These are phyloP conservation scores for Sebastes nivosus DNA, from an alignment of 2,797 vertebrate genomes.

Conservation along the genomic window DNA sequence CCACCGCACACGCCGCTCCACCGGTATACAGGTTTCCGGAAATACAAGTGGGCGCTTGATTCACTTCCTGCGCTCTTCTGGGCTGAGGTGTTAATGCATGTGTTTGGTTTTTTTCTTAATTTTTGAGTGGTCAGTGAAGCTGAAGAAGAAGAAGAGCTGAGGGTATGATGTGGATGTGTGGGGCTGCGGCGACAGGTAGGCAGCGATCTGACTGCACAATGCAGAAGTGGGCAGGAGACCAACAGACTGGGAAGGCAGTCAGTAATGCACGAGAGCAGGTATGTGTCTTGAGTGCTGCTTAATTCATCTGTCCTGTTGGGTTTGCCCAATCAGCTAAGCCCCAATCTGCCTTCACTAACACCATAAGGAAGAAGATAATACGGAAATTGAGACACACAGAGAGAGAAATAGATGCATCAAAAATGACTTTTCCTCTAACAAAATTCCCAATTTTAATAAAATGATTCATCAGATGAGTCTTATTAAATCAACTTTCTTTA, in stretches of 20 bases:
- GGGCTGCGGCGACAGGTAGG: constrained; percentile 15
- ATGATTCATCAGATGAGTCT: too few species aligned
- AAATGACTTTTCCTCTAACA: not conserved
- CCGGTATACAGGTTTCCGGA: constrained; percentile 7
- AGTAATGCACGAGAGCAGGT: constrained; percentile 9
- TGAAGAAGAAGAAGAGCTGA: not conserved
- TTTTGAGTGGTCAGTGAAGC: not conserved
- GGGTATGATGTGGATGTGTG: not conserved
- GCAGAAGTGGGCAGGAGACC: not conserved
- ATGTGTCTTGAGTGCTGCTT: constrained; percentile 27
- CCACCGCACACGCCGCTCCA: not conserved
- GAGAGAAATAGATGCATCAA: not conserved
- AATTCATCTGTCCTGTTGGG: constrained; percentile 33
- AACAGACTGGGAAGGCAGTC: not conserved
- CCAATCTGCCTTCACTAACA: constrained; percentile 34
- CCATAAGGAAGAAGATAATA: constrained; percentile 25
- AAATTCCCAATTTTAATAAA: too few species aligned
- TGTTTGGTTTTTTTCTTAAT: not conserved
- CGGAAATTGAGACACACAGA: constrained; percentile 3
- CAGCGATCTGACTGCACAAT: not conserved
- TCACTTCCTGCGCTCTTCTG: constrained; percentile 23
- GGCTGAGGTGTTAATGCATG: not conserved
- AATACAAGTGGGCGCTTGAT: constrained; percentile 19
- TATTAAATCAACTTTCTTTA: too few species aligned
- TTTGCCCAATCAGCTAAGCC: constrained; percentile 40